Evolutionary conservation across 2,888 invertebrate genomes (phyloP).

Genomic region (Sarcophaga rosellei): DNA sequence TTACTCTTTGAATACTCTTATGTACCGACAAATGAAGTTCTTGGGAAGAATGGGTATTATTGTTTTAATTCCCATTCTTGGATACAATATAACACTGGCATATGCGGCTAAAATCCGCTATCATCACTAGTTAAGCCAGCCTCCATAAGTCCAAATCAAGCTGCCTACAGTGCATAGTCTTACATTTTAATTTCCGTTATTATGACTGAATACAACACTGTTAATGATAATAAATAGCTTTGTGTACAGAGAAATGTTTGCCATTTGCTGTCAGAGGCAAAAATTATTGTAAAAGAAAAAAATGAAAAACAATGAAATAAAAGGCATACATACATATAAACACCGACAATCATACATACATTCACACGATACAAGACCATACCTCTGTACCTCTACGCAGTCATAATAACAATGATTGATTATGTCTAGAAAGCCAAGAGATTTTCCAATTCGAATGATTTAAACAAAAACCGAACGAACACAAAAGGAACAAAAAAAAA

Average conservation of each 20-base stretch:
- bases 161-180: background rate
- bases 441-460: background rate
- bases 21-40: no score
- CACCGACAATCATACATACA: no score
- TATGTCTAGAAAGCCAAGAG: background rate
- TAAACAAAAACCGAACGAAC: background rate
- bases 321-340: background rate
- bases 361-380: no score
- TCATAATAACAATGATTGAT: conserved; percentile 16
- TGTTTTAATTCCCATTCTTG: no score
- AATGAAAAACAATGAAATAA: background rate
- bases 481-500: background rate
- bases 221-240: background rate
- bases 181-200: background rate
- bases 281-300: background rate
- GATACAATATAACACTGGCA: no score
- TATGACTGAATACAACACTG: background rate
- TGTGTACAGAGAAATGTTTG: background rate
- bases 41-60: no score
- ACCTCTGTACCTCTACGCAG: no score
- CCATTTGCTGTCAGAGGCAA: conserved; percentile 12
- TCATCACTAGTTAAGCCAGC: no score
- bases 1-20: no score
- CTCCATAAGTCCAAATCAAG: no score
- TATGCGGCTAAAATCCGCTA: no score